Percentiles rank a stretch among this genome's conserved stretches.
Conservation (phyloP, 2,797 vertebrate species). For the Crenuchus spilurus region DNA sequence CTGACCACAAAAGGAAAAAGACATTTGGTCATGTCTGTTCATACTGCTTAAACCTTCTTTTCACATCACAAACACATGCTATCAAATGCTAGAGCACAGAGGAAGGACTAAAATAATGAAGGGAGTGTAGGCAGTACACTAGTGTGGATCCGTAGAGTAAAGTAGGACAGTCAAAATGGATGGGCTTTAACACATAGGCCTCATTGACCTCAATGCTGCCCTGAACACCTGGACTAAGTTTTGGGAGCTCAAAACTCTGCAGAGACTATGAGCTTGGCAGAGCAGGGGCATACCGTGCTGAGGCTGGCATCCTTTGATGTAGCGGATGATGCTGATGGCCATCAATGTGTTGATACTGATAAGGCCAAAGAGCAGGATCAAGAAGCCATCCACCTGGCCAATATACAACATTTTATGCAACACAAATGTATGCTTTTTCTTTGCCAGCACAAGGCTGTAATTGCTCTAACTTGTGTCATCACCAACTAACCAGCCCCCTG, state of each 20-base stretch:
- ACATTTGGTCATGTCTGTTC: conserved; percentile 19
- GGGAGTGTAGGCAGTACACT: background rate
- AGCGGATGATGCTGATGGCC: conserved; percentile 63
- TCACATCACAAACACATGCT: no score
- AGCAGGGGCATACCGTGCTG: conserved; percentile 57
- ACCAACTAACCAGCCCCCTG: conserved; percentile 23
- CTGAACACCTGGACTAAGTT: conserved; percentile 28
- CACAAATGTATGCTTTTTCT: conserved; percentile 24
- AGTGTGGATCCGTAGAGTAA: background rate
- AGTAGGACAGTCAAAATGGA: background rate
- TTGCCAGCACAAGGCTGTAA: conserved; percentile 42
- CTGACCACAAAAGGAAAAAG: conserved; percentile 11
- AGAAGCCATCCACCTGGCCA: conserved; percentile 65
- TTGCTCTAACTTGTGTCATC: conserved; percentile 39
- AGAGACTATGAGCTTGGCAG: conserved; percentile 35
- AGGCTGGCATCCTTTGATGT: conserved; percentile 66
- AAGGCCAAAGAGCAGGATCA: conserved; percentile 68
- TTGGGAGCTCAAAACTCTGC: background rate
- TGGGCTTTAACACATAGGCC: background rate
- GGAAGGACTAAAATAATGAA: background rate
- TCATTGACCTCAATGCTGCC: conserved; percentile 6
- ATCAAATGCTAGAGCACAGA: background rate
- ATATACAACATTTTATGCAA: conserved; percentile 40
- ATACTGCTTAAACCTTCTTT: no score
- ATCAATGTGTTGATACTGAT: conserved; percentile 70